Evolutionary conservation across 2,888 invertebrate genomes (phyloP), one percentile per base, ranked within the genome.

Genomic region (Tetropium fuscum): DNA sequence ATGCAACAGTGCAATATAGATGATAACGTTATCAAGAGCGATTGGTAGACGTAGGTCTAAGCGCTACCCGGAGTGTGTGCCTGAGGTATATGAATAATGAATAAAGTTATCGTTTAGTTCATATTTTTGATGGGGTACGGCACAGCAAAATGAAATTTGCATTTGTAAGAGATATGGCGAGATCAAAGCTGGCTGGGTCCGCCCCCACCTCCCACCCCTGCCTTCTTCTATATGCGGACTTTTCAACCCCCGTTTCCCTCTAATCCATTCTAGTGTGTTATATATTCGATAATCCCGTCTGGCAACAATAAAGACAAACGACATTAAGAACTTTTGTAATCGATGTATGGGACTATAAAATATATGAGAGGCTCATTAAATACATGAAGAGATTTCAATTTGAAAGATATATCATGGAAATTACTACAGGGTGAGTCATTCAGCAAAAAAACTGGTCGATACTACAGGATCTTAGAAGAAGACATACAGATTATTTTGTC

Each of bases 101-200:
- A 85, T 84, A 83, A 78, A 83, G 84, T 85, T 85, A 85, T 85
- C 85, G 85, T 85, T 85, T 85, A 85, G 85, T 84, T 85, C 84
- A 85, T 85, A 85, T 85, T 85, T 85, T 83, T 83, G 82, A 83
- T 82, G 82, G 82, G 81, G 81, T 80, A 80, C 79, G 81, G 81
- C 79, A 80, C 77, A 78, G 80, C 78, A 77, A 83, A 83, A 83
- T 83, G 82, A 81, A 82, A 83, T 83, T 83, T 83, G 82, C 82
- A 83, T 83, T 79, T 80, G 82, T 82, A 83, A 83, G 82, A 82
- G 82, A 82, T 81, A 82, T 81, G 78, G 79, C 80, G 80, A 82
- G 82, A 82, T 82, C 82, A 82, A 82, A 82, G 82, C 80, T 68
- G 72, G 72, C 72, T 69, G 68, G 62, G 68, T 69, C 74, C 69